Conservation (phyloP, 2,888 invertebrate genomes). For the Aradus depressus region DNA sequence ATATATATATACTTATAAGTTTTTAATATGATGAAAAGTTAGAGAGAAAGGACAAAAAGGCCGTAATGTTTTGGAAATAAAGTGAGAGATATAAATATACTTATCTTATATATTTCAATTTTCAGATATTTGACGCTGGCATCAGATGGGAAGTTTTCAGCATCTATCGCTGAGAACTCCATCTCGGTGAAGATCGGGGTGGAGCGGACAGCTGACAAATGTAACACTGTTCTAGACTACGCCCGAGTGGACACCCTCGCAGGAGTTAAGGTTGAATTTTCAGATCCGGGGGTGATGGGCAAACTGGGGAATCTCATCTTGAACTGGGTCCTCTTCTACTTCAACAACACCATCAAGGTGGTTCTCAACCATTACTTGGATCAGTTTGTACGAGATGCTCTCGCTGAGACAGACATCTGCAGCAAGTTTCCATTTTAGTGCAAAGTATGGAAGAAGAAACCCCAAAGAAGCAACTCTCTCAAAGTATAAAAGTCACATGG, state of each 20-base stretch:
- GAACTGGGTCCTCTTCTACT: conserved; percentile 24
- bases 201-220: conserved; percentile 13
- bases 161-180: conserved; percentile 17
- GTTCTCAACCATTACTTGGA: conserved; percentile 18
- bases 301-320: conserved; percentile 19
- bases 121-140: conserved; percentile 17
- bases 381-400: conserved; percentile 13
- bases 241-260: conserved; percentile 19
- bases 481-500: too few species aligned
- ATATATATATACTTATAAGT: too few species aligned
- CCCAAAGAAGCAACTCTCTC: too few species aligned
- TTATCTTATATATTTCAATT: too few species aligned
- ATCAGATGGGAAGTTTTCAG: conserved; percentile 19
- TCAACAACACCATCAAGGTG: conserved; percentile 19
- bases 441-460: too few species aligned
- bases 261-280: conserved; percentile 18
- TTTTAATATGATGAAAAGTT: too few species aligned
- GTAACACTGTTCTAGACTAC: conserved; percentile 14
- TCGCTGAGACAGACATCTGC: conserved; percentile 22
- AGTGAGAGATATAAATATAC: too few species aligned
- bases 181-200: conserved; percentile 20
- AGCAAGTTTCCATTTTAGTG: too few species aligned
- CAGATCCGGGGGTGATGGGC: conserved; percentile 22
- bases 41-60: too few species aligned
- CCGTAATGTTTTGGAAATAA: too few species aligned